These are phyloP conservation scores for Sarcoramphus papa DNA, from an alignment of 2,797 vertebrate species.

Conservation along the genomic window DNA sequence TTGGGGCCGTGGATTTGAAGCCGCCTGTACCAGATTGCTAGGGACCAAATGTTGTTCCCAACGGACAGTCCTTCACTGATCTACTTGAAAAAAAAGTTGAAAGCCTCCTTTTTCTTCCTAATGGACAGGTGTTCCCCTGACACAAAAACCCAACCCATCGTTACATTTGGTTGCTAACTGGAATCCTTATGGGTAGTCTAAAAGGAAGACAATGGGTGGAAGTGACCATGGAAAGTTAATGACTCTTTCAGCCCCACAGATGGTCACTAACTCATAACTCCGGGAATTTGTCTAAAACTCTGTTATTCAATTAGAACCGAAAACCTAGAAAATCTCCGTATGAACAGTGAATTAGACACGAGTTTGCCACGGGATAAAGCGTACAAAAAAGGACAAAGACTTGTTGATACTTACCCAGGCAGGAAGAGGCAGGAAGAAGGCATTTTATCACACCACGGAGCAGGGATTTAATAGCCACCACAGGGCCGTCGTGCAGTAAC, in stretches of 20 bases:
- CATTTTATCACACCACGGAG: neutral
- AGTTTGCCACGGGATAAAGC: neutral
- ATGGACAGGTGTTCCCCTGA: conserved; percentile 49
- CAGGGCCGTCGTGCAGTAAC: neutral
- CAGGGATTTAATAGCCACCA: neutral
- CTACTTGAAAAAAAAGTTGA: neutral
- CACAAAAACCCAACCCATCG: neutral
- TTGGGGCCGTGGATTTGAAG: neutral
- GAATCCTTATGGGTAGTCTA: neutral
- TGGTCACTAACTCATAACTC: conserved; percentile 22
- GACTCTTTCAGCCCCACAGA: conserved; percentile 41
- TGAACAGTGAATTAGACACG: neutral
- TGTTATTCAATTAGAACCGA: neutral
- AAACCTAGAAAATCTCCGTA: neutral
- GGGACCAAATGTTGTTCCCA: conserved; percentile 33
- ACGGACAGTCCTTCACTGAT: neutral
- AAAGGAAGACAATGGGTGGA: conserved; percentile 46
- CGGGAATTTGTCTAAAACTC: neutral
- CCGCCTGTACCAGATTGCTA: conserved; percentile 4
- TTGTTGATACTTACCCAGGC: neutral
- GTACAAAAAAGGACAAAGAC: neutral
- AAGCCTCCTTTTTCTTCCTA: neutral
- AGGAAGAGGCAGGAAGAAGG: neutral
- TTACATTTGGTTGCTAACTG: neutral
- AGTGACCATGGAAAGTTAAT: conserved; percentile 45